Evolutionary conservation across 35 echinoderm and acorn worm genomes (phyloP).

Genomic region (Heliocidaris tuberculata): DNA sequence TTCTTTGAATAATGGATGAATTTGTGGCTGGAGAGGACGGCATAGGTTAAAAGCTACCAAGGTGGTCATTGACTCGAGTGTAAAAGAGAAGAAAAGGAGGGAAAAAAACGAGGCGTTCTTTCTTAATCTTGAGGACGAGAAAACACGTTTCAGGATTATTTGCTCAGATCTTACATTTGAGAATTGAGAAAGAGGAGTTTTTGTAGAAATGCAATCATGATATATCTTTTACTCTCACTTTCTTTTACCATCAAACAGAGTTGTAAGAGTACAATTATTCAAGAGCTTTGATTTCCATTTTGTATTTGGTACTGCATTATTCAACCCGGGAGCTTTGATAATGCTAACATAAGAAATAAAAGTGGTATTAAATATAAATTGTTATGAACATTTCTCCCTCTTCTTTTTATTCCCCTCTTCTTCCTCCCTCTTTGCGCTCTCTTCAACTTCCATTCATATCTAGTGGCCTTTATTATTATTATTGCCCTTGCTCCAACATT

Average conservation of each 20-base stretch:
- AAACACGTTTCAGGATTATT: neutral
- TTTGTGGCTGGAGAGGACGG: neutral
- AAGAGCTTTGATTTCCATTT: neutral
- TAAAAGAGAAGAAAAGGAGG: neutral
- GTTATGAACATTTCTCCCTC: neutral
- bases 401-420: neutral
- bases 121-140: neutral
- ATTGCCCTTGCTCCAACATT: neutral
- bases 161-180: neutral
- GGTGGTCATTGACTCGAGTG: slow-evolving; percentile 16
- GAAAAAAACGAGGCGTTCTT: neutral
- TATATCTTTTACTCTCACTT: neutral
- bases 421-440: neutral
- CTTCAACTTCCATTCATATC: neutral
- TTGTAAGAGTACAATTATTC: neutral
- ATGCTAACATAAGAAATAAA: neutral
- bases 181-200: neutral
- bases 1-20: slow-evolving; percentile 32
- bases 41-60: slow-evolving; percentile 20
- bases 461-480: neutral
- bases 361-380: neutral
- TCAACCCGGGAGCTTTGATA: neutral
- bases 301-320: neutral
- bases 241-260: neutral
- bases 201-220: neutral